Base-by-base conservation (phyloP, 1,140 invertebrate species). In the Hycleus phaleratus region DNA sequence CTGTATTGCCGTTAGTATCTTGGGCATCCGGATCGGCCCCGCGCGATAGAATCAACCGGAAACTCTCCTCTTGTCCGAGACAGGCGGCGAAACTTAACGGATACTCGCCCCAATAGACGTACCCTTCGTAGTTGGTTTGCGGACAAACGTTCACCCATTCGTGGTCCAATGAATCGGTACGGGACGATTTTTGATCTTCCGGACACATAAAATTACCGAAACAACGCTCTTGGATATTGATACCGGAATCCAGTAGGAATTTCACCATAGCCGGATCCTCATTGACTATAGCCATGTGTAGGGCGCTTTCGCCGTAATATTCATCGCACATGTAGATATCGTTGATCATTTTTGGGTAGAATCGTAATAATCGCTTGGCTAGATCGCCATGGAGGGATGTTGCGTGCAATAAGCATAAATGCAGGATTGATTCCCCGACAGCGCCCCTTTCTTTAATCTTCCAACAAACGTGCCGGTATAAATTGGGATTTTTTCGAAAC, bases 51-150 rank as follows among this genome's bases (percentile, higher is more conserved):
- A 98, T 90, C 61, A 99, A 78, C 6, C 96, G 81, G 66, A 96
- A 97, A 73, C 94, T 97, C 73, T 99, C 96, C 72, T 97, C 95
- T 77, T 98, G 96, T 1, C 91, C 91, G 1, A 98, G 78, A 73
- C 95, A 98, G 0, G 95, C 95, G 2, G 96, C 95, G 77, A 99
- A 98, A 49, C 86, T 87, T 9, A 98, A 75, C 0, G 97, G 95
- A 78, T 97, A 98, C 76, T 98, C 95, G 38, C 96, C 96, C 91
- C 95, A 98, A 74, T 98, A 98, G 0, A 97, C 93, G 74, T 97
- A 94, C 84, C 96, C 96, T 68, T 89, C 84, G 73, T 98, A 99
- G 78, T 97, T 94, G 7, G 95, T 98, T 61, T 90, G 82, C 0
- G 84, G 77, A 62, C 82, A 79, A 0, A 98, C 81, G 63, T 88